Percentiles rank a stretch among this genome's conserved stretches.
Conservation (phyloP, 1,140 invertebrate species). For the Drosophila bifasciata region DNA sequence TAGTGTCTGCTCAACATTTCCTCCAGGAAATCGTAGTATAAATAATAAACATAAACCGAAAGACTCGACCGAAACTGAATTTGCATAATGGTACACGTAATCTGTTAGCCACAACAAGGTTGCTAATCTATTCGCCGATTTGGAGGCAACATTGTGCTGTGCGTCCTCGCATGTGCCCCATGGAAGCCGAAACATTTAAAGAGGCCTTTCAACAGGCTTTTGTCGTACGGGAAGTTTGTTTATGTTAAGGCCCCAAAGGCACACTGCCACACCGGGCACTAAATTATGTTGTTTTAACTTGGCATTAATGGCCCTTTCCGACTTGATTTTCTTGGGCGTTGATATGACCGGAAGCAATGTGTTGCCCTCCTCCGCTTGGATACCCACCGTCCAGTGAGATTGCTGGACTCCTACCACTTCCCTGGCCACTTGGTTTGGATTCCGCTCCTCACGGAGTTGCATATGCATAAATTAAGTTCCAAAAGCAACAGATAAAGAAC, state of each 20-base stretch:
- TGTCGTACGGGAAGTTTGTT: constrained; percentile 38
- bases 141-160: constrained; percentile 34
- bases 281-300: constrained; percentile 77
- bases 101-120: constrained; percentile 23
- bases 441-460: constrained; percentile 2
- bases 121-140: constrained; percentile 37
- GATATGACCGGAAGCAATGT: constrained; percentile 62
- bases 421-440: background rate
- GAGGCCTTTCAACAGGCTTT: constrained; percentile 50
- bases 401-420: background rate
- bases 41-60: constrained; percentile 1
- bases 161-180: background rate
- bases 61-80: constrained; percentile 14
- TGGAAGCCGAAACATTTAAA: constrained; percentile 28
- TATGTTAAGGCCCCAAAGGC: constrained; percentile 55
- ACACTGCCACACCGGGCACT: constrained; percentile 24
- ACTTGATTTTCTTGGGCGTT: constrained; percentile 18
- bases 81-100: constrained; percentile 32
- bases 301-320: constrained; percentile 59
- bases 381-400: no score
- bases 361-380: background rate
- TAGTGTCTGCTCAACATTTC: background rate
- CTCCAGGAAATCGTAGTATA: constrained; percentile 3
- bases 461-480: constrained; percentile 57
- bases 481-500: constrained; percentile 4